Percentiles rank a stretch among this genome's conserved stretches.
These are phyloP conservation scores for Hermaeophaga mercurialis DNA, from an alignment of 2,888 invertebrate genomes.

Conservation along the genomic window DNA sequence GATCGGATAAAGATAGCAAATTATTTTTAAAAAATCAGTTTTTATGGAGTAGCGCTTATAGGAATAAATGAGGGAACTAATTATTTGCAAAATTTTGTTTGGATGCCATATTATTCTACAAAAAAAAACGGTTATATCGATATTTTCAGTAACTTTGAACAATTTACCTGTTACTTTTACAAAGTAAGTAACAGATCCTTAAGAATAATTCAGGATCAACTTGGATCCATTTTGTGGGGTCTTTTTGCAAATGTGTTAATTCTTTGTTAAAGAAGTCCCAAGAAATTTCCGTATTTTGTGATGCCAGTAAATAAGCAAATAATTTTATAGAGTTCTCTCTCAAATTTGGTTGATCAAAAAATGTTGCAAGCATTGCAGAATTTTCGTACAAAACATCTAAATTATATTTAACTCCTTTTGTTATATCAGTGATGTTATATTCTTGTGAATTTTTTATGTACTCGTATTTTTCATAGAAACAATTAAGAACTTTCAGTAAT, in stretches of 20 bases:
- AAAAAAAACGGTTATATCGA: neutral
- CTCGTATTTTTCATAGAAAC: neutral
- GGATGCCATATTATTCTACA: slow-evolving; percentile 27
- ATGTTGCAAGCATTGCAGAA: slow-evolving; percentile 14
- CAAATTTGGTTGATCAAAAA: slow-evolving; percentile 14
- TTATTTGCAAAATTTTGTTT: slow-evolving; percentile 22
- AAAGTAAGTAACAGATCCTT: slow-evolving; percentile 25
- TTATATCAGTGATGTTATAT: neutral
- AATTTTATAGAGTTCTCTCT: slow-evolving; percentile 19
- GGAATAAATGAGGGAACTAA: slow-evolving; percentile 27
- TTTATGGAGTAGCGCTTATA: slow-evolving; percentile 19
- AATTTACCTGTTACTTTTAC: slow-evolving; percentile 25
- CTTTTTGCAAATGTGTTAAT: slow-evolving; percentile 17
- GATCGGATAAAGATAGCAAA: slow-evolving; percentile 28
- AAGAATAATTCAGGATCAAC: slow-evolving; percentile 16
- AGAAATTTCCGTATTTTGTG: slow-evolving; percentile 6
- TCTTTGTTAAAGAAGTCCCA: slow-evolving; percentile 11
- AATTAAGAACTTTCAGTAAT: neutral
- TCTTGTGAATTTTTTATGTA: neutral
- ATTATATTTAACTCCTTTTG: neutral
- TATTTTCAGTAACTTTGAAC: neutral
- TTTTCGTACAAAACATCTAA: neutral
- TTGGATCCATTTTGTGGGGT: slow-evolving; percentile 24
- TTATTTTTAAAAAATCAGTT: slow-evolving; percentile 11
- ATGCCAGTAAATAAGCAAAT: slow-evolving; percentile 19